Percentiles rank a stretch among this genome's conserved stretches.
Evolutionary conservation across 2,113 vertebrate genomes (phyloP).

Genomic region (Excalfactoria chinensis): DNA sequence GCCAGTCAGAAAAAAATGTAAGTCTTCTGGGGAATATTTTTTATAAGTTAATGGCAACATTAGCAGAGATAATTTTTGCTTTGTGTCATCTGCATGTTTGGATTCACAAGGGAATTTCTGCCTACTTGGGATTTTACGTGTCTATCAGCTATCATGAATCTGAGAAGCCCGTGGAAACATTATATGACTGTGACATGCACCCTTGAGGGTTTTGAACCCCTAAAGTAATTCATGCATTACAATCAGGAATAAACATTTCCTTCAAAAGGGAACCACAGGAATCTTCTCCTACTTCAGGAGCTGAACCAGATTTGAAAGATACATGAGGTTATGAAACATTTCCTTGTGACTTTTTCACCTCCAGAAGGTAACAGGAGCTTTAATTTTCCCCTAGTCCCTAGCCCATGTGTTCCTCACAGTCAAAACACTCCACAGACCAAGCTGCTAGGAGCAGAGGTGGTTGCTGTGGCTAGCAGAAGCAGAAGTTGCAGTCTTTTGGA

Average conservation of each 20-base stretch:
- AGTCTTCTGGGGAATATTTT: background rate
- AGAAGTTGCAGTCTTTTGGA: no score
- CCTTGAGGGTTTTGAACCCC: background rate
- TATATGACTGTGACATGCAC: background rate
- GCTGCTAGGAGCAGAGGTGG: background rate
- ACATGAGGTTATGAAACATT: background rate
- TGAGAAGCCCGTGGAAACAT: background rate
- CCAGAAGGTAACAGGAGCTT: background rate
- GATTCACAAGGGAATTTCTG: background rate
- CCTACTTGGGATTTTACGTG: slow-evolving; percentile 9
- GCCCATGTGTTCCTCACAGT: fast-evolving
- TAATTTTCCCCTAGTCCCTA: background rate
- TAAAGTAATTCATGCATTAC: background rate
- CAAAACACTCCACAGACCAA: background rate
- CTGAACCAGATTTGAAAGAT: background rate
- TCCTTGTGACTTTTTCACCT: background rate
- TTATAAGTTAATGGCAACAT: background rate
- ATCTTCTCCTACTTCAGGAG: background rate
- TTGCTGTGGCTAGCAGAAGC: background rate
- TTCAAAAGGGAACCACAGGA: background rate
- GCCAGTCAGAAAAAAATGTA: background rate
- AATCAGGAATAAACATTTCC: background rate
- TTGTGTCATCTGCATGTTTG: background rate
- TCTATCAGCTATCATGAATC: background rate
- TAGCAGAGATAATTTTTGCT: slow-evolving; percentile 19